Conservation (phyloP, 2,888 invertebrate genomes). For the Odontocolon sp. region DNA sequence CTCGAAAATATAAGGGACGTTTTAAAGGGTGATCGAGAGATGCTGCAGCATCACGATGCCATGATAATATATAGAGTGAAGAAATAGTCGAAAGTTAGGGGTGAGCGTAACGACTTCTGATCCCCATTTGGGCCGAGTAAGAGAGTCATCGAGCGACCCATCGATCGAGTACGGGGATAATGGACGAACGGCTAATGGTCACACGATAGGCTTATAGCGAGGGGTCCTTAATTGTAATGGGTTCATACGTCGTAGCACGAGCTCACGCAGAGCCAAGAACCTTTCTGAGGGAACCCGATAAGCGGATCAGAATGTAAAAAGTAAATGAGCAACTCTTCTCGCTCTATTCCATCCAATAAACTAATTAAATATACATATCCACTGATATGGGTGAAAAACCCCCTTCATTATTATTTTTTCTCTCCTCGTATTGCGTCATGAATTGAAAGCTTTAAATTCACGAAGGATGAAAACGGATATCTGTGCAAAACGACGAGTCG, state of each 20-base stretch:
- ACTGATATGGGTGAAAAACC: too few relatives aligned
- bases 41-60: neutral
- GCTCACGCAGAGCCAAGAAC: neutral
- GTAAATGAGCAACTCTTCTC: neutral
- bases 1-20: neutral
- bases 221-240: slow-evolving; percentile 50
- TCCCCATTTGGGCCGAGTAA: neutral
- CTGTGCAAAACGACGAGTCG: neutral
- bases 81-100: neutral
- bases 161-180: slow-evolving; percentile 20
- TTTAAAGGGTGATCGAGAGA: neutral
- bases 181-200: slow-evolving; percentile 22
- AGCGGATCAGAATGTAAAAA: slow-evolving; percentile 11
- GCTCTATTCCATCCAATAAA: too few relatives aligned
- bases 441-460: neutral
- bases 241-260: slow-evolving; percentile 29
- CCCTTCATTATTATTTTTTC: neutral
- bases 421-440: too few relatives aligned
- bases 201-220: slow-evolving; percentile 4
- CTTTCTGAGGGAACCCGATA: slow-evolving; percentile 9
- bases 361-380: slow-evolving; percentile 13
- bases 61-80: neutral
- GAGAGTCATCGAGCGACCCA: neutral
- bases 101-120: slow-evolving; percentile 12
- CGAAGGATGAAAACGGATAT: neutral